Base-by-base conservation (phyloP, 1,140 invertebrate genomes). In the Bilobella aurantiaca region DNA sequence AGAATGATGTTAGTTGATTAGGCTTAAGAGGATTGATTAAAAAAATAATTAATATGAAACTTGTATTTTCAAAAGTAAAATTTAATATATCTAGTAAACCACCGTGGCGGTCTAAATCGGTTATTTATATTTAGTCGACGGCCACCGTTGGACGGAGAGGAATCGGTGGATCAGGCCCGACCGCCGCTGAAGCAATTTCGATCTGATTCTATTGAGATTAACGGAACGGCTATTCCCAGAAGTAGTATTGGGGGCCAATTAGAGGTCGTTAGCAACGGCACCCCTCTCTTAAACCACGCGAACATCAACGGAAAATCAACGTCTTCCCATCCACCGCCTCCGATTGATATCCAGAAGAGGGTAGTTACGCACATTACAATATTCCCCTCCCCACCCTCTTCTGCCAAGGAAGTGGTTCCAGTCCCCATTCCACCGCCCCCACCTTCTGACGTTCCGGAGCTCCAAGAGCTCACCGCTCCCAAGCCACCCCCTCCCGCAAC, bases 331-430 rank as follows among this genome's bases (percentile, higher is more conserved):
- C 21, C 56, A 47, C 67, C 47, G 30, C 66, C 56, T 31, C 61
- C 66, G 18, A 64, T 46, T 62, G 66, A 53, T 5, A 53, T 68
- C 32, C 71, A 73, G 61, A 73, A 73, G 47, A 47, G 71, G 30
- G 71, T 73, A 8, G 70, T 73, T 16, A 72, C 72, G 18, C 72
- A 73, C 32, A 70, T 73, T 1, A 73, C 72, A 47, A 73, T 73
- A 14, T 73, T 72, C 58, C 72, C 72, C 23, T 67, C 68, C 21
- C 72, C 69, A 2, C 70, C 68, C 18, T 5, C 8, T 53, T 53
- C 49, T 16, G 49, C 49, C 5, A 53, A 53, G 49, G 49, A 53
- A 53, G 21, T 5, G 25, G 12, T 53, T 5, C 12, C 49, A n/a
- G n/a, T n/a, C n/a, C n/a, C n/a, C n/a, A n/a, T n/a, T n/a, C n/a